Evolutionary conservation across 2,888 invertebrate species (phyloP).

Genomic region (Chelonus formosanus): DNA sequence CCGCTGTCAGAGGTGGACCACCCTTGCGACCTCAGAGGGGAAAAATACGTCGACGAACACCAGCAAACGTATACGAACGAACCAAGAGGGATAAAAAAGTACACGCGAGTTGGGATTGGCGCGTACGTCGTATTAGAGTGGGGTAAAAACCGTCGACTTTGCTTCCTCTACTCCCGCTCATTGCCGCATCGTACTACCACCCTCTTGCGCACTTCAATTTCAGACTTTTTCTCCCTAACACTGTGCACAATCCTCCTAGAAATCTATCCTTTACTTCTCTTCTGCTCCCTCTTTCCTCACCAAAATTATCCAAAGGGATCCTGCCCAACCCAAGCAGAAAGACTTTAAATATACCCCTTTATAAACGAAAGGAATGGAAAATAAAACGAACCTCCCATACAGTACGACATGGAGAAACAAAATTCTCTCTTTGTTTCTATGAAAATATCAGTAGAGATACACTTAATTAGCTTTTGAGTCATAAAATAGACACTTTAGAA

Average conservation of each 20-base stretch:
- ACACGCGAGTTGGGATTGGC: conserved; percentile 54
- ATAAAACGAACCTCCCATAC: background rate
- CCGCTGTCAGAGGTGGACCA: conserved; percentile 47
- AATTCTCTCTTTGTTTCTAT: too few species aligned
- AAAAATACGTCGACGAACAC: conserved; percentile 58
- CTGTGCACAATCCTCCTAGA: conserved; percentile 23
- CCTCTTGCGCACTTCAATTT: conserved; percentile 29
- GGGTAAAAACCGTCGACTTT: conserved; percentile 33
- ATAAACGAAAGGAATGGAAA: conserved; percentile 28
- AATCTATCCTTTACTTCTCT: conserved; percentile 32
- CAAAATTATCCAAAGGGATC: conserved; percentile 44
- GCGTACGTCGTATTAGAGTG: conserved; percentile 51
- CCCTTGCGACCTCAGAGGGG: conserved; percentile 63
- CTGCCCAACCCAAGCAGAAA: conserved; percentile 34
- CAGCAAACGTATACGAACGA: conserved; percentile 37
- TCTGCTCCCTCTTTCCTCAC: conserved; percentile 27
- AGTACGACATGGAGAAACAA: too few species aligned
- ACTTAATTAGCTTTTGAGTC: too few species aligned
- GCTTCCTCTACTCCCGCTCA: conserved; percentile 28
- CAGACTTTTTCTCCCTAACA: conserved; percentile 1
- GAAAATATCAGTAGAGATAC: too few species aligned
- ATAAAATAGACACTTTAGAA: too few species aligned
- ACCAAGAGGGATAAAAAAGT: conserved; percentile 58
- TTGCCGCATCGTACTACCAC: conserved; percentile 28
- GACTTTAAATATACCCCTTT: conserved; percentile 43